Evolutionary conservation across 2,113 vertebrate genomes (phyloP).

Genomic region (Prinia subflava): DNA sequence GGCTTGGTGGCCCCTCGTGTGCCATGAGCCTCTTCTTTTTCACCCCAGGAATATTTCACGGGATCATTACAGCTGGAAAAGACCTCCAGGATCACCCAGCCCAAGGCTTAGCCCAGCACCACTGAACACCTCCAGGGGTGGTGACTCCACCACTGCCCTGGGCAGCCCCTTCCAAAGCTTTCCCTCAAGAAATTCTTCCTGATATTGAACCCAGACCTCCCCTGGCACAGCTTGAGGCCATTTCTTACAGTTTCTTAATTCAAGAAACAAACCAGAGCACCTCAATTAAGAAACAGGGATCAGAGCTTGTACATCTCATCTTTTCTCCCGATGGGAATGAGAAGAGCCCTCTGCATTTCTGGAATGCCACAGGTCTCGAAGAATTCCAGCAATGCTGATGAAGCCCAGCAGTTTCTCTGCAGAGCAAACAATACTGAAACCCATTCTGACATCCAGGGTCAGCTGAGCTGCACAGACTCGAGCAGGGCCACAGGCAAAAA

Average conservation of each 20-base stretch:
- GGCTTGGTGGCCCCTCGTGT: neutral
- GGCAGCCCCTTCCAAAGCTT: neutral
- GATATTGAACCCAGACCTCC: neutral
- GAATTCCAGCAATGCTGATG: neutral
- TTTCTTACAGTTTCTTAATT: neutral
- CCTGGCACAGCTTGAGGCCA: neutral
- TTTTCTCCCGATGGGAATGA: neutral
- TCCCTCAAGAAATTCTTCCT: neutral
- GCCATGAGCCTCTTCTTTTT: neutral
- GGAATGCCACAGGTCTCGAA: neutral
- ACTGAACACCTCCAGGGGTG: neutral
- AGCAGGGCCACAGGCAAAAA: neutral
- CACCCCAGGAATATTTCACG: rapidly evolving
- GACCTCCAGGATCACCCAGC: neutral
- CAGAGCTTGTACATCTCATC: neutral
- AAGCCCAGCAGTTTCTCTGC: neutral
- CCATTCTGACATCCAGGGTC: neutral
- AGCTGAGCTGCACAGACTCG: neutral
- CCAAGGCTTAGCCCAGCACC: neutral
- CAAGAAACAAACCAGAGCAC: neutral
- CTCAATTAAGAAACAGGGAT: neutral
- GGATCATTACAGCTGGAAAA: neutral
- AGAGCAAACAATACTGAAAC: neutral
- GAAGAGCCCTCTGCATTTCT: neutral
- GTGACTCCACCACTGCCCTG: neutral